A percentile compares a stretch with the other conserved stretches of the same genome.
Conservation (phyloP, 2,797 vertebrate genomes). For the Sarcophilus harrisii region DNA sequence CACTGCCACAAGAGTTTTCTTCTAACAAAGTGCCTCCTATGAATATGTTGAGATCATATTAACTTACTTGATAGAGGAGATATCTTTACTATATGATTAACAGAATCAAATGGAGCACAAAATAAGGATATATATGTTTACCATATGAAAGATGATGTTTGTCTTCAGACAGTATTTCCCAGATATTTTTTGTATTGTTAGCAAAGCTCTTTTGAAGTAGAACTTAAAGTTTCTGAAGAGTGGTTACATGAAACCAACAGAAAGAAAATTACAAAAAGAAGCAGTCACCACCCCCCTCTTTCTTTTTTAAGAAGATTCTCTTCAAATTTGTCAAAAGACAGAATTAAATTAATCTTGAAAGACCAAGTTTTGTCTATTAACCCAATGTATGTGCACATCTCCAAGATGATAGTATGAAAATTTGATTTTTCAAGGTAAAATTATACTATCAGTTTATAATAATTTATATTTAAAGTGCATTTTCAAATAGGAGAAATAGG, state of each 20-base stretch:
- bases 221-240: constrained; percentile 73
- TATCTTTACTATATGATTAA: neutral
- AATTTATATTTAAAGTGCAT: too few relatives aligned
- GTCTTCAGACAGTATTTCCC: constrained; percentile 79
- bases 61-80: neutral
- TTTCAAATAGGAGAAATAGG: too few relatives aligned
- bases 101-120: neutral
- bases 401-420: too few relatives aligned
- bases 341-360: too few relatives aligned
- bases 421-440: too few relatives aligned
- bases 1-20: neutral
- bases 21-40: neutral
- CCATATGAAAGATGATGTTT: constrained; percentile 64
- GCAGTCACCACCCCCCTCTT: constrained; percentile 64
- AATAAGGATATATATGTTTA: neutral
- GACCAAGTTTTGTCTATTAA: too few relatives aligned
- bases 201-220: constrained; percentile 76
- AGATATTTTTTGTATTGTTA: constrained; percentile 77
- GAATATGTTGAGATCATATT: neutral
- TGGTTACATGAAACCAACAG: constrained; percentile 77
- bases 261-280: constrained; percentile 82
- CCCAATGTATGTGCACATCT: too few relatives aligned
- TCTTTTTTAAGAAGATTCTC: constrained; percentile 73
- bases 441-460: too few relatives aligned
- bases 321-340: constrained; percentile 72